Conservation (phyloP, 2,888 invertebrate species). For the Lithosia quadra region DNA sequence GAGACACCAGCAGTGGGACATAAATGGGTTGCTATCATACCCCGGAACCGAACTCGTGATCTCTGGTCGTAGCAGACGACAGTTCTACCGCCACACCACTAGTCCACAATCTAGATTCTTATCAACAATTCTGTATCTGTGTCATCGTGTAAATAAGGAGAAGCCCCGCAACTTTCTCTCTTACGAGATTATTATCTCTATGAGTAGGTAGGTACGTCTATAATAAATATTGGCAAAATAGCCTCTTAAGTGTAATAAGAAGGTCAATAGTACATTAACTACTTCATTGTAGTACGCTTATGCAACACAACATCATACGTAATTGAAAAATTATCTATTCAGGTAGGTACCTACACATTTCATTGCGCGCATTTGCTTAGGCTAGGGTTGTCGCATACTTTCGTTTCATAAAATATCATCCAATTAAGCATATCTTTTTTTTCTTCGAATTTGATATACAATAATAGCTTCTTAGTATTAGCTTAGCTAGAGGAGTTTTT, state of each 20-base stretch:
- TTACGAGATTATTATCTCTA: conserved; percentile 18
- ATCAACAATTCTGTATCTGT: background rate
- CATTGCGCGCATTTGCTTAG: conserved; percentile 37
- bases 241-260: conserved; percentile 33
- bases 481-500: too few species aligned
- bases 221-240: conserved; percentile 28
- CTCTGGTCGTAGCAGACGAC: background rate
- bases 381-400: conserved; percentile 26
- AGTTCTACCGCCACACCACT: background rate
- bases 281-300: conserved; percentile 41
- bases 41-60: background rate
- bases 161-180: conserved; percentile 17
- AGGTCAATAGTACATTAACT: conserved; percentile 42
- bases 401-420: background rate
- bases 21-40: background rate
- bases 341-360: conserved; percentile 36
- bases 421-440: too few species aligned
- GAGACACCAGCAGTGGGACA: too few species aligned
- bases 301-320: conserved; percentile 36
- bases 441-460: too few species aligned
- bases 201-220: conserved; percentile 11
- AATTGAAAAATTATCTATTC: conserved; percentile 44
- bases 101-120: background rate
- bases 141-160: conserved; percentile 9
- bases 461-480: too few species aligned